Evolutionary conservation across 35 echinoderm and acorn worm species (phyloP), one percentile per base, ranked within the genome.

Genomic region (Lytechinus variegatus): DNA sequence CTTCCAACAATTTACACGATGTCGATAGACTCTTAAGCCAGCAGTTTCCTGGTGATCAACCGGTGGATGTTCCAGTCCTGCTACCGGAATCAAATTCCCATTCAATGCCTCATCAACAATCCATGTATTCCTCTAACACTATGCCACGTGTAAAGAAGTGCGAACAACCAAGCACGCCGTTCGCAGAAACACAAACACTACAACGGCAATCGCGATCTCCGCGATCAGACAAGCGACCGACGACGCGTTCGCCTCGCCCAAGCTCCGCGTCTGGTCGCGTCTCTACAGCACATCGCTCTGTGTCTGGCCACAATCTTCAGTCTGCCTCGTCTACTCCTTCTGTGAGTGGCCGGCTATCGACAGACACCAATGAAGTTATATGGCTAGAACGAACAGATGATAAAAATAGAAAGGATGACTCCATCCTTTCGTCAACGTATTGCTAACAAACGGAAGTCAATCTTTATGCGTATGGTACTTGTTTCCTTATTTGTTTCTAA

Each of bases 291-390:
- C 92, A 93, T 57, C 92, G 92, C 92, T 93, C 92, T 57, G 92
- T 93, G 10, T 93, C 92, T 93, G 92, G 92, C 92, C 92, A 93
- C 92, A 93, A 93, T 55, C 92, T 93, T 93, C 92, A 93, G n/a
- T 11, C 92, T 55, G 92, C 92, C 53, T 55, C 92, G 10, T 93
- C 92, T 3, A 93, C 92, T 4, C 92, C 92, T 2, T 93, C 92
- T 28, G 92, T 93, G n/a, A 93, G 92, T 24, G 92, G 92, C 14
- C 55, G 19, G 54, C 0, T 93, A 27, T 14, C 92, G 4, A 53
- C 92, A n/a, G 92, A 57, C 52, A 11, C 52, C 16, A 53, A 5
- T 27, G 92, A 93, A 93, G 92, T 56, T 93, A 93, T 93, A 93
- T 93, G 92, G 92, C 54, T 93, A 93, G 92, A 93, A 57, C 28